Evolutionary conservation across 2,888 invertebrate genomes (phyloP).

Genomic region (Venusia cambrica): DNA sequence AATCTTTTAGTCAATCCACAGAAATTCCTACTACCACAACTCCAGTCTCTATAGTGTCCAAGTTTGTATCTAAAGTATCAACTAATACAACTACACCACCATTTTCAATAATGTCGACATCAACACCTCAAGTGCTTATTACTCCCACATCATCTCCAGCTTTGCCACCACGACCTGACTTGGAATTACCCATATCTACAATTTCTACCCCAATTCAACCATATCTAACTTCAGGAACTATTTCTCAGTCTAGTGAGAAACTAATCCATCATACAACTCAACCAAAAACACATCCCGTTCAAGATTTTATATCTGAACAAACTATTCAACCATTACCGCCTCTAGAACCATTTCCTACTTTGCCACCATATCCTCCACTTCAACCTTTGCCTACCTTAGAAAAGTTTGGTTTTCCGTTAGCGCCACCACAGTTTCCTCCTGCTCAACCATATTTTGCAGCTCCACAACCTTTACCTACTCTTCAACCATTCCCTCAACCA

Average conservation of each 20-base stretch:
- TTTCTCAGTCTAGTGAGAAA: slow-evolving; percentile 9
- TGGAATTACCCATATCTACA: slow-evolving; percentile 5
- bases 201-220: slow-evolving; percentile 7
- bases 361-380: slow-evolving; percentile 10
- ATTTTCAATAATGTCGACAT: neutral
- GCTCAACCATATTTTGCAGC: too few species aligned
- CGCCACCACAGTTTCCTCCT: too few species aligned
- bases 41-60: slow-evolving; percentile 10
- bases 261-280: slow-evolving; percentile 8
- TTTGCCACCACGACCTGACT: slow-evolving; percentile 5
- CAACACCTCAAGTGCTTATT: slow-evolving; percentile 4
- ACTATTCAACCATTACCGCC: slow-evolving; percentile 10
- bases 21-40: slow-evolving; percentile 5
- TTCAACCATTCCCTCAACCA: slow-evolving; percentile 12
- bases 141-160: slow-evolving; percentile 11
- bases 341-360: slow-evolving; percentile 12
- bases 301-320: too few species aligned
- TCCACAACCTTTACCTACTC: slow-evolving; percentile 12
- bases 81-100: slow-evolving; percentile 6
- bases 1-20: slow-evolving; percentile 6
- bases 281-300: too few species aligned
- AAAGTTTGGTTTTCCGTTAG: too few species aligned
- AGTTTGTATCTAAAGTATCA: slow-evolving; percentile 15
- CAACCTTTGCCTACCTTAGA: too few species aligned
- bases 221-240: slow-evolving; percentile 4